Evolutionary conservation across 2,113 vertebrate genomes (phyloP), one percentile per base, ranked within the genome.

Genomic region (Paraplagusia blochii): DNA sequence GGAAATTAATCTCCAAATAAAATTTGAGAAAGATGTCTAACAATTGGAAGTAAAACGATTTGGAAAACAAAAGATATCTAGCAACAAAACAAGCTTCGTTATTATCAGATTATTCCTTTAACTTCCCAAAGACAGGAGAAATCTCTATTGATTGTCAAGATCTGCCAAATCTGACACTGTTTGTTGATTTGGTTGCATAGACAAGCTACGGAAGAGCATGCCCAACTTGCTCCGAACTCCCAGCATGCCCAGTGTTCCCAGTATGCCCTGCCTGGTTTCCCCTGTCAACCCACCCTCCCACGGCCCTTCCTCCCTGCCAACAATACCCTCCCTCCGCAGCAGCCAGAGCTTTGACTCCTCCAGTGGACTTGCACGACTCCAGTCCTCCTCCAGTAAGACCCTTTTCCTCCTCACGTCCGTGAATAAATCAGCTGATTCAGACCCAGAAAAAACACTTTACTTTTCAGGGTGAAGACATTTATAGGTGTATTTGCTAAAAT

Each of bases 341-440:
- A 99, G 96, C 77, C 94, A 95, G 86, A 99, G 96, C 80, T 99
- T 98, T 83, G 96, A 99, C 86, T 99, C 95, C 3, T 93, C 92
- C 62, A 96, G 85, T 55, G 93, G 93, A 29, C 84, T 96, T 33
- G 87, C 93, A 61, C 93, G 93, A 79, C 92, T 95, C 76, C 96
- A 96, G 62, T 95, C 95, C 0, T 95, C 95, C 0, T 92, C 90
- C 79, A 96, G 96, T 98, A 91, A 93, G 95, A 87, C 52, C 1
- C 45, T 16, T 44, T 15, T 53, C 49, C 39, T 54, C 19, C 39
- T 54, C 19, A 40, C 40, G 13, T 45, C 17, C 49, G 35, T 67
- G 61, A 64, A 43, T 64, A 46, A 45, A 58, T 61, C 52, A 57
- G 19, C 9, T 2, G 2, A 12, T 18, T 11, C 5, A 14, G 7